Evolutionary conservation across 2,113 vertebrate species (phyloP).

Genomic region (Zosterops pallidus): DNA sequence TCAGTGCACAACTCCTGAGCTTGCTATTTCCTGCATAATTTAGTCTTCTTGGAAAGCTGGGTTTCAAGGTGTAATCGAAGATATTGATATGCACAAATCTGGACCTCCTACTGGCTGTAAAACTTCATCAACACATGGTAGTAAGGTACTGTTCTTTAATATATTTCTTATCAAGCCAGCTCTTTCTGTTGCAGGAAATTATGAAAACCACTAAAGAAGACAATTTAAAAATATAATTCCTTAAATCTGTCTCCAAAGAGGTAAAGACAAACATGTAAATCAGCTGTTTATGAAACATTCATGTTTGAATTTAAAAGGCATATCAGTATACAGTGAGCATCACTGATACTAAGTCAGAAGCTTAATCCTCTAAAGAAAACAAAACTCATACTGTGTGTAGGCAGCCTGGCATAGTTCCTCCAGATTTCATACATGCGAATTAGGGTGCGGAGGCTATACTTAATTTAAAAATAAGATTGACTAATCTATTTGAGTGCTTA

Average conservation of each 20-base stretch:
- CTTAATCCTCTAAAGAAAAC: slow-evolving; percentile 56
- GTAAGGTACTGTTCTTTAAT: neutral
- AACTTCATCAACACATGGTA: neutral
- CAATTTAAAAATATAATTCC: slow-evolving; percentile 47
- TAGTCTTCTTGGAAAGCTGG: slow-evolving; percentile 20
- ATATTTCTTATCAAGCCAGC: neutral
- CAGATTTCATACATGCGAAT: slow-evolving; percentile 22
- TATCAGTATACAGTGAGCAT: slow-evolving; percentile 55
- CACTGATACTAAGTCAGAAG: slow-evolving; percentile 48
- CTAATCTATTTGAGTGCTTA: slow-evolving; percentile 73
- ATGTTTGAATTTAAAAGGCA: slow-evolving; percentile 56
- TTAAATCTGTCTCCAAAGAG: slow-evolving; percentile 58
- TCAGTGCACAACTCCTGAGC: neutral
- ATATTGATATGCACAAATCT: slow-evolving; percentile 2
- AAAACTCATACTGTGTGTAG: slow-evolving; percentile 19
- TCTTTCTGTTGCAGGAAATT: slow-evolving; percentile 22
- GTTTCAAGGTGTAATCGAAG: neutral
- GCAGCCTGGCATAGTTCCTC: slow-evolving; percentile 48
- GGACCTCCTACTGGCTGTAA: neutral
- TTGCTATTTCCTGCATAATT: neutral
- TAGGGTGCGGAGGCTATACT: slow-evolving; percentile 36
- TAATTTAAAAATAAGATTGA: slow-evolving; percentile 71
- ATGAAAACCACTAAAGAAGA: slow-evolving; percentile 46
- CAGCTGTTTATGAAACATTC: slow-evolving; percentile 64
- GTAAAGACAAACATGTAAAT: slow-evolving; percentile 66